phyloP scores from a whole-genome alignment of 2,888 invertebrate genomes.

The Nomada lathburiana region DNA sequence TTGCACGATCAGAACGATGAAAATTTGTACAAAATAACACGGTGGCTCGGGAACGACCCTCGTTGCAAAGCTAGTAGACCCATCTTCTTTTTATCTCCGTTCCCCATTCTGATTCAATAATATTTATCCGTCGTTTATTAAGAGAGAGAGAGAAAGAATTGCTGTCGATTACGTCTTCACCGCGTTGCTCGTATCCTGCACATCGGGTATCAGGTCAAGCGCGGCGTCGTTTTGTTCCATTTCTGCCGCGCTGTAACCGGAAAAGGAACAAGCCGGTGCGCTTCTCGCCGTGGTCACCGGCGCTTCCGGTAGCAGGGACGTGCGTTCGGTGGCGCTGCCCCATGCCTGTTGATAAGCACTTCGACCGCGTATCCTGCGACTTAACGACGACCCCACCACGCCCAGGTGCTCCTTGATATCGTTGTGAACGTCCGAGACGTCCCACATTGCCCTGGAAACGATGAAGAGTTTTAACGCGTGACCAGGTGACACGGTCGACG shows the following conservation, averaged over 20 bases:
- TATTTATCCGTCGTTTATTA: slow-evolving; percentile 13
- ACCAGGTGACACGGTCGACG: background rate
- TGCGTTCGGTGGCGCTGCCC: slow-evolving; percentile 84
- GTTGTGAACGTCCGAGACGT: slow-evolving; percentile 97
- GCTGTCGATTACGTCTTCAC: slow-evolving; percentile 69
- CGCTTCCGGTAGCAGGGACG: slow-evolving; percentile 79
- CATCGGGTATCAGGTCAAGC: slow-evolving; percentile 70
- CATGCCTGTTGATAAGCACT: slow-evolving; percentile 90
- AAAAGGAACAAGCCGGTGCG: slow-evolving; percentile 74
- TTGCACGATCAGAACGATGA: background rate
- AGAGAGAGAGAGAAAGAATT: too few species aligned
- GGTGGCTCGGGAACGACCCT: too few species aligned
- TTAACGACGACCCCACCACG: slow-evolving; percentile 94
- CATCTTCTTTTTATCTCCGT: background rate
- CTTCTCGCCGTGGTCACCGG: slow-evolving; percentile 65
- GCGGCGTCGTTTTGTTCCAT: slow-evolving; percentile 68
- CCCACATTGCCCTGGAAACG: slow-evolving; percentile 92
- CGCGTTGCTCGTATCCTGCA: slow-evolving; percentile 68
- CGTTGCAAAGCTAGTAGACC: slow-evolving; percentile 61
- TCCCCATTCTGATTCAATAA: slow-evolving; percentile 34
- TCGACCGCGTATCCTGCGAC: slow-evolving; percentile 91
- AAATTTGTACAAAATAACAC: background rate
- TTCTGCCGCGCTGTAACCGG: slow-evolving; percentile 72
- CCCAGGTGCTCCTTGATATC: slow-evolving; percentile 97
- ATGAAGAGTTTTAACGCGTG: background rate